Percentiles rank a stretch among this genome's conserved stretches.
These are phyloP conservation scores for Wasmannia auropunctata DNA, from an alignment of 1,140 invertebrate species.

Conservation along the genomic window DNA sequence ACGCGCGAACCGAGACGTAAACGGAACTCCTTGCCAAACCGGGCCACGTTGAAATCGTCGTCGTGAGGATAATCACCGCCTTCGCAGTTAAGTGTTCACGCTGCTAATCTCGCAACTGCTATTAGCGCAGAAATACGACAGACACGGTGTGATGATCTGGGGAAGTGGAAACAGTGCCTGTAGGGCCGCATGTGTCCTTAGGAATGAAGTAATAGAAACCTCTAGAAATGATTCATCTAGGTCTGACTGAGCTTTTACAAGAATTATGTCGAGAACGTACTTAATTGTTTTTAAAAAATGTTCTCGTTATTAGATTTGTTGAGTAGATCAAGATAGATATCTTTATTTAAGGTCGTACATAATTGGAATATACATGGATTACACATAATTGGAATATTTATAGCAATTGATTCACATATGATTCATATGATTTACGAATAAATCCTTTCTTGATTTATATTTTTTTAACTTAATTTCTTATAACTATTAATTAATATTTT, in stretches of 20 bases:
- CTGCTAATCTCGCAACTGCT: constrained; percentile 46
- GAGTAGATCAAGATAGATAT: not conserved
- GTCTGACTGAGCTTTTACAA: not conserved
- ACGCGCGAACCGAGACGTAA: constrained; percentile 3
- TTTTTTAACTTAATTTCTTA: not conserved
- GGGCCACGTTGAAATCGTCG: constrained; percentile 38
- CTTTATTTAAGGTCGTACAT: not conserved
- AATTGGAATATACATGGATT: not conserved
- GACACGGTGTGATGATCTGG: constrained; percentile 15
- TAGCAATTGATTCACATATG: not conserved
- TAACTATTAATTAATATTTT: not conserved
- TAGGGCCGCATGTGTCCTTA: constrained; percentile 10
- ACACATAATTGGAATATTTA: not conserved
- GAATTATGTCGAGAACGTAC: not conserved
- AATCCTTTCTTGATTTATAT: not conserved
- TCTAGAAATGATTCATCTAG: not conserved
- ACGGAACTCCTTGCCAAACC: constrained; percentile 44
- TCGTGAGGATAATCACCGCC: constrained; percentile 62
- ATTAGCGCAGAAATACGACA: constrained; percentile 12
- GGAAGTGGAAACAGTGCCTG: not conserved
- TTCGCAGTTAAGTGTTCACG: constrained; percentile 22
- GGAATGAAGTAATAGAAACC: constrained; percentile 12
- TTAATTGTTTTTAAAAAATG: not conserved
- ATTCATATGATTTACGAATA: not conserved
- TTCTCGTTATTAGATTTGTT: not conserved